Evolutionary conservation across 2,113 vertebrate genomes (phyloP), one percentile per base, ranked within the genome.

Genomic region (Elephantulus edwardii): DNA sequence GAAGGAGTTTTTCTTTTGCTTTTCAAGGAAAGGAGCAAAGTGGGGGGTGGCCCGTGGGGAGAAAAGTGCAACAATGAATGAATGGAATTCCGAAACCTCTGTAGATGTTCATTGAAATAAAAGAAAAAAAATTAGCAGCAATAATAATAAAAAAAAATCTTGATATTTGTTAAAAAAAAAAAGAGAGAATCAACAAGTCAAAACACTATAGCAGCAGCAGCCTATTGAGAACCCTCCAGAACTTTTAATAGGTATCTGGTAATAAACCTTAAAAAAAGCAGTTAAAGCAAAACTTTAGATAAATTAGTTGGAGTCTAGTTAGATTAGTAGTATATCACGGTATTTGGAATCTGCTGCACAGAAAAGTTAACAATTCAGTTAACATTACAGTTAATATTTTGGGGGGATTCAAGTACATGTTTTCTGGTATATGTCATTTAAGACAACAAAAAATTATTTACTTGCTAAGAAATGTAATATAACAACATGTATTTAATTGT

Each of bases 201-300:
- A 13, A 75, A 24, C 35, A 88, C 24, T 84, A 52, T 26, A 14
- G 26, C 88, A 64, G 40, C 13, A 86, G 64, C 14, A 42, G 50
- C 16, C 71, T 70, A 30, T 20, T 80, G 26, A 91, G 72, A 86
- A 83, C 7, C n/a, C 17, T 30, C 3, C 30, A 9, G 58, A 28
- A 8, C 44, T 17, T 70, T 42, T 75, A 89, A 90, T 30, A 87
- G 54, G 26, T 50, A 92, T 88, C 40, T 40, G 46, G 46, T 12
- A 88, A 88, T 42, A 46, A 78, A 91, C 11, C 28, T 84, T 71
- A 48, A 68, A 83, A 85, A n/a, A 70, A 89, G 38, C 40, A 89
- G 60, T 83, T 91, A 52, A 89, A 78, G 24, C 44, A 88, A 91
- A 91, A 86, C 81, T 33, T 42, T 72, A 92, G 66, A 85, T 33